Conservation (phyloP, 2,888 invertebrate genomes). For the Phaonia tiefii region DNA sequence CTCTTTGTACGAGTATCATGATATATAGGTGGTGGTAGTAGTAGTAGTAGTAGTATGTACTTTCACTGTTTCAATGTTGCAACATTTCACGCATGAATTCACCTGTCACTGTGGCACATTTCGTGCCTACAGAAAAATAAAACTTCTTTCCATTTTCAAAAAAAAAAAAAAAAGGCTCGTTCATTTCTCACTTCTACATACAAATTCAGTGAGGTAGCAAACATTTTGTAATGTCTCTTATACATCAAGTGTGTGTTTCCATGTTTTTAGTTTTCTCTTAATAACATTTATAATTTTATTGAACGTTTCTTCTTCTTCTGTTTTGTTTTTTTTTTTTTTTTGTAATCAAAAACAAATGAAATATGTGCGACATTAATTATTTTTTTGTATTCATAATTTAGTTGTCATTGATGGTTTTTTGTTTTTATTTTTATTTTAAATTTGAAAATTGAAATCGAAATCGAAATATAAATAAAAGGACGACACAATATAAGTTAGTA, state of each 20-base stretch:
- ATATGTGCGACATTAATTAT: constrained; percentile 62
- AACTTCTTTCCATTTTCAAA: constrained; percentile 57
- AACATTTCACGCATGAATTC: constrained; percentile 49
- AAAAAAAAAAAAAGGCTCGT: not conserved
- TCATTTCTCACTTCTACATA: too few species aligned
- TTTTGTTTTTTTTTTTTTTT: too few species aligned
- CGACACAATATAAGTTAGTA: constrained; percentile 41
- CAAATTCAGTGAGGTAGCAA: too few species aligned
- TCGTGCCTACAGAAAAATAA: constrained; percentile 59
- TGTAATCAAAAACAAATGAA: constrained; percentile 49
- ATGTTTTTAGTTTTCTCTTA: constrained; percentile 13
- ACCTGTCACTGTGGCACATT: constrained; percentile 25
- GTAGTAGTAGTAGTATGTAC: too few species aligned
- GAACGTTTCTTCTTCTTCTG: constrained; percentile 20
- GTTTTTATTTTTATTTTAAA: not conserved
- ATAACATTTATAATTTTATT: constrained; percentile 59
- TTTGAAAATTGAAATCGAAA: constrained; percentile 10
- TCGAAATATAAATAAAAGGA: constrained; percentile 58
- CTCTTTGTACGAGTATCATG: constrained; percentile 46
- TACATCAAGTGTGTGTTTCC: not conserved
- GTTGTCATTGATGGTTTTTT: constrained; percentile 9
- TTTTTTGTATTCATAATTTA: constrained; percentile 50
- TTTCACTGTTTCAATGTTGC: constrained; percentile 62
- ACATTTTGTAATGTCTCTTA: constrained; percentile 6
- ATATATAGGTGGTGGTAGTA: too few species aligned